Base-by-base conservation (phyloP, 2,797 vertebrate species). In the Parauchenoglanis punctatus region DNA sequence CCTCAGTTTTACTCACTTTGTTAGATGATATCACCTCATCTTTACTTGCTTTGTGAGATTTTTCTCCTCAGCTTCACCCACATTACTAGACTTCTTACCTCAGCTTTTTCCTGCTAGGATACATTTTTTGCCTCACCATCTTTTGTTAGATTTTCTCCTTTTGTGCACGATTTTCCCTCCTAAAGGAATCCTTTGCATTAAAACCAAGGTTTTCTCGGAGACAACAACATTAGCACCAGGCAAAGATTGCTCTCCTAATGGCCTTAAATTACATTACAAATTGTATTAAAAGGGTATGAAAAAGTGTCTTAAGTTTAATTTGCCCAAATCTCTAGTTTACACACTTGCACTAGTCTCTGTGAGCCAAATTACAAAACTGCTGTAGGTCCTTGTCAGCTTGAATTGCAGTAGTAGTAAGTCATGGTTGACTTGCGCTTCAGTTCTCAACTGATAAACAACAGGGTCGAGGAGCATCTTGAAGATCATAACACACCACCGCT, bases 341-440 rank as follows among this genome's bases (percentile, higher is more conserved):
- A 49, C 59, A 65, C 78, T 58, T 35, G 0, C 17, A 28, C 52
- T 61, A 44, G 20, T 44, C 18, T 61, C 56, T 52, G 17, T 31
- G n/a, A 61, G 68, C 58, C 59, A 58, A 86, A 72, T 59, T 13
- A 18, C 7, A 86, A 56, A 58, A 44, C 25, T 67, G 31, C 61
- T 67, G 61, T 54, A 83, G 81, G 81, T 68, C 63, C 35, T 8
- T 23, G 28, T 70, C 81, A 31, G 81, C 18, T 31, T 83, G 81
- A 68, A 68, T 83, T 68, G 44, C n/a, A 52, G 63, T 68, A 23
- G 63, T 52, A 68, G n/a, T 52, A 67, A 52, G 44, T 82, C 80
- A 82, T 20, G 63, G 81, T 67, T 83, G 81, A 83, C 81, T 83
- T 52, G 61, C 13, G 17, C 46, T 20, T 83, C 17, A 83, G 81